Evolutionary conservation across 2,888 invertebrate species (phyloP).

Genomic region (Phasia obesa): DNA sequence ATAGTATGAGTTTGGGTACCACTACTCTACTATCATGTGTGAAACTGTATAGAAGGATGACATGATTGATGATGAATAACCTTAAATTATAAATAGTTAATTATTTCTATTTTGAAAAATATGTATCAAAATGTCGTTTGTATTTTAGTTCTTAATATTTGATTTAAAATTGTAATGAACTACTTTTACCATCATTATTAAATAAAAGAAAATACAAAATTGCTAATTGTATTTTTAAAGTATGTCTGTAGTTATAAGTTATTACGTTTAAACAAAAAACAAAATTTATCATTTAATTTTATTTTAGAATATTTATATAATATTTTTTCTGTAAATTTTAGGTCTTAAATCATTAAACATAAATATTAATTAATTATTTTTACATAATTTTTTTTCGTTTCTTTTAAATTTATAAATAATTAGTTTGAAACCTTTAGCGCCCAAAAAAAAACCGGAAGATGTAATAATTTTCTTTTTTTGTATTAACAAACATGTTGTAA

Average conservation of each 20-base stretch:
- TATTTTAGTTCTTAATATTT: constrained; percentile 2
- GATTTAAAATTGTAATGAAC: constrained; percentile 41
- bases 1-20: too few species aligned
- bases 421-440: not conserved
- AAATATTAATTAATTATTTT: constrained; percentile 37
- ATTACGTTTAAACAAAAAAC: constrained; percentile 31
- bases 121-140: too few species aligned
- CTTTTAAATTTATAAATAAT: constrained; percentile 37
- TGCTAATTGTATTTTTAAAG: constrained; percentile 50
- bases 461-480: not conserved
- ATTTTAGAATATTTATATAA: constrained; percentile 54
- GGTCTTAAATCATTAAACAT: constrained; percentile 45
- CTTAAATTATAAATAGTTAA: too few species aligned
- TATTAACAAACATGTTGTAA: not conserved
- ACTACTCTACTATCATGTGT: too few species aligned
- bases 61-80: too few species aligned
- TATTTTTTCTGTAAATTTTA: constrained; percentile 65
- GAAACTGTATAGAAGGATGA: too few species aligned
- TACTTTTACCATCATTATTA: not conserved
- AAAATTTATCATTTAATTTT: constrained; percentile 41
- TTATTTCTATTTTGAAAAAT: too few species aligned
- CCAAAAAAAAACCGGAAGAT: constrained; percentile 15
- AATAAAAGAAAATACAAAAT: constrained; percentile 19
- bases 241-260: constrained; percentile 56
- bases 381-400: constrained; percentile 35